A percentile compares a stretch with the other conserved stretches of the same genome.
Evolutionary conservation across 1,140 invertebrate species (phyloP).

Genomic region (Brachionus rubens): DNA sequence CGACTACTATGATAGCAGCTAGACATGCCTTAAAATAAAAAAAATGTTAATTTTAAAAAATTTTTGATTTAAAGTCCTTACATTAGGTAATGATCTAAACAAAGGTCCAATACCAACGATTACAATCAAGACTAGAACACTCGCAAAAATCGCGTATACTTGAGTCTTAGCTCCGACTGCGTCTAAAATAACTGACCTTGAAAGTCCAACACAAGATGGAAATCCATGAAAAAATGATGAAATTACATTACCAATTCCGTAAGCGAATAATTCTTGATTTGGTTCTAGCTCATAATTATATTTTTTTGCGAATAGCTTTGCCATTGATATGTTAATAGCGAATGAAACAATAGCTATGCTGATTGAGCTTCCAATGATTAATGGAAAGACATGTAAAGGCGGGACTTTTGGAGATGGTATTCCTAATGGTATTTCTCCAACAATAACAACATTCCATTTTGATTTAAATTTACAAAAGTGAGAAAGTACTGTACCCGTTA

Average conservation of each 20-base stretch:
- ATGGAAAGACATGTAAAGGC: not conserved
- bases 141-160: slow-evolving; percentile 49
- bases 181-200: slow-evolving; percentile 61
- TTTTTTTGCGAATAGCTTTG: slow-evolving; percentile 81
- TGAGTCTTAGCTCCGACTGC: slow-evolving; percentile 61
- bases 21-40: slow-evolving; percentile 47
- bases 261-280: slow-evolving; percentile 71
- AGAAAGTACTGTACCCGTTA: slow-evolving; percentile 45
- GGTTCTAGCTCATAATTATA: slow-evolving; percentile 78
- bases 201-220: slow-evolving; percentile 63
- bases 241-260: slow-evolving; percentile 61
- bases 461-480: not conserved
- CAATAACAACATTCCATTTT: not conserved
- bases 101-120: slow-evolving; percentile 61
- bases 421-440: not conserved
- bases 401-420: not conserved
- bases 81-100: slow-evolving; percentile 59
- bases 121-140: slow-evolving; percentile 61
- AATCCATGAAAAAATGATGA: slow-evolving; percentile 63
- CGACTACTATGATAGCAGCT: slow-evolving; percentile 63
- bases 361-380: slow-evolving; percentile 65
- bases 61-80: too few species aligned
- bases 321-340: slow-evolving; percentile 86
- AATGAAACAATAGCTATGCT: slow-evolving; percentile 83
- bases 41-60: too few species aligned